phyloP scores from a whole-genome alignment of 2,888 invertebrate species.

The Sinopyrophorus schimmeli region DNA sequence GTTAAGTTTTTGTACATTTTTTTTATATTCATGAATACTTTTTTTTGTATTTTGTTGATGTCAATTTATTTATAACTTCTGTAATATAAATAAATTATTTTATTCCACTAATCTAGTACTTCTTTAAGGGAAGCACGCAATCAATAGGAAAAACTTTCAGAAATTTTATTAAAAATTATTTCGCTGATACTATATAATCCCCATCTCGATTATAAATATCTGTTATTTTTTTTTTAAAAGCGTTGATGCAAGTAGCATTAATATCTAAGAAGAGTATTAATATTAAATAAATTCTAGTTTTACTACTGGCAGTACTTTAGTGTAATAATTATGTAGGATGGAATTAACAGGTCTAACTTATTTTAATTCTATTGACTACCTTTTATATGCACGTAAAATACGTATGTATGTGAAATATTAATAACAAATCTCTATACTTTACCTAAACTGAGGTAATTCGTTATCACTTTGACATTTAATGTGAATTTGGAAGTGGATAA shows the following conservation, averaged over 20 bases:
- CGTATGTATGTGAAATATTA: conserved; percentile 7
- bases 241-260: conserved; percentile 12
- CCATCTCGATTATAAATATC: not conserved
- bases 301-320: conserved; percentile 23
- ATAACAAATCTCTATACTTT: conserved; percentile 9
- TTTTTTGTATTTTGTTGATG: no score
- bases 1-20: no score
- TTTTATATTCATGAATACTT: no score
- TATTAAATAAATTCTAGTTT: conserved; percentile 17
- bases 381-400: conserved; percentile 16
- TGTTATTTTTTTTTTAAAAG: conserved; percentile 9
- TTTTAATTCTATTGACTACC: no score
- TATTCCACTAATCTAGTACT: no score
- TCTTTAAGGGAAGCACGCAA: no score
- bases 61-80: no score
- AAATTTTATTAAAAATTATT: conserved; percentile 27
- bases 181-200: no score
- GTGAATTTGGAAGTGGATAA: conserved; percentile 24
- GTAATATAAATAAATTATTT: no score
- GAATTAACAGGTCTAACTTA: not conserved
- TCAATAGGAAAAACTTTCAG: not conserved
- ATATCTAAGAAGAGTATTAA: conserved; percentile 13
- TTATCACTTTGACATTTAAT: conserved; percentile 21
- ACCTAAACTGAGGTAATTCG: conserved; percentile 30
- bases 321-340: conserved; percentile 11